phyloP scores from a whole-genome alignment of 2,888 invertebrate species.

The Apotomis betuletana region DNA sequence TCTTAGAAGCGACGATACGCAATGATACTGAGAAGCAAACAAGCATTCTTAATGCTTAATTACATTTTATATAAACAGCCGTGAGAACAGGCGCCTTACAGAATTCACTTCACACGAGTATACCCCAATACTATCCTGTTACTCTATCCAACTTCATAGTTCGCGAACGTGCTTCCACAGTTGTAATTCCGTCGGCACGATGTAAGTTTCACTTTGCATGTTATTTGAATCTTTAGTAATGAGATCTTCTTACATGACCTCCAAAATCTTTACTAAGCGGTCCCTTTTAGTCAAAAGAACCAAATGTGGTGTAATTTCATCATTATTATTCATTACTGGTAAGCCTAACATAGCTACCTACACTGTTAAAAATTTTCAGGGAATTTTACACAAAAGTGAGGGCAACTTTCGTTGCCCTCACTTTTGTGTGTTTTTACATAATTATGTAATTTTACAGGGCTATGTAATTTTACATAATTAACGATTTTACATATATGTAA shows the following conservation, averaged over 20 bases:
- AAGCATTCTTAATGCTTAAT: slow-evolving; percentile 56
- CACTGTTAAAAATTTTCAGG: no score
- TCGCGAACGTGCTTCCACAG: slow-evolving; percentile 21
- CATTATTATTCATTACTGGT: slow-evolving; percentile 17
- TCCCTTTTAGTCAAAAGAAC: not conserved
- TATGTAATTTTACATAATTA: no score
- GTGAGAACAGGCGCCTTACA: slow-evolving; percentile 68
- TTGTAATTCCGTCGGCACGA: slow-evolving; percentile 30
- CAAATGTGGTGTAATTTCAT: not conserved
- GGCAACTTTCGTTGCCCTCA: no score
- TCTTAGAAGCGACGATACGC: slow-evolving; percentile 39
- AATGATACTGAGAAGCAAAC: slow-evolving; percentile 56
- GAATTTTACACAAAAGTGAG: no score
- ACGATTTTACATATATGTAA: no score
- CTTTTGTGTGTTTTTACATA: no score
- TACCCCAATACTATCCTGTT: slow-evolving; percentile 49
- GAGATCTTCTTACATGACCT: slow-evolving; percentile 17
- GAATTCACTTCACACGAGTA: slow-evolving; percentile 57
- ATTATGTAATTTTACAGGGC: no score
- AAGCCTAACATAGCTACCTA: slow-evolving; percentile 25
- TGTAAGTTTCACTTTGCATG: slow-evolving; percentile 18
- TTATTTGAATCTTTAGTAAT: slow-evolving; percentile 27
- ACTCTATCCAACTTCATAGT: slow-evolving; percentile 25
- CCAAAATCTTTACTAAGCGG: not conserved
- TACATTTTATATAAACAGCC: slow-evolving; percentile 59